Conservation (phyloP, 2,888 invertebrate genomes). For the Myopa testacea region DNA sequence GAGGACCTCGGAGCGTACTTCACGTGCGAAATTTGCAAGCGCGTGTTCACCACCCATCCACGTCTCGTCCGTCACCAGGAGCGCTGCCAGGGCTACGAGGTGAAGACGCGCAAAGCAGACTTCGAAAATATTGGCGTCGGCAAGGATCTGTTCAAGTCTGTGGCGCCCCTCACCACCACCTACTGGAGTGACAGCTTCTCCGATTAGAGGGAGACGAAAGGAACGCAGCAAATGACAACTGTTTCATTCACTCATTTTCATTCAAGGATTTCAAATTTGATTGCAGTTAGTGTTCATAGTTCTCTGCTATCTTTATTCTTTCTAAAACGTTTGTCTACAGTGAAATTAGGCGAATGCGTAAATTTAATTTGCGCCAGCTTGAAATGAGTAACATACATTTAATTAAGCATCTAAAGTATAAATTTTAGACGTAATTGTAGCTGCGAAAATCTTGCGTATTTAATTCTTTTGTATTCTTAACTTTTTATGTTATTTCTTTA, state of each 20-base stretch:
- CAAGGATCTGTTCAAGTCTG: constrained; percentile 68
- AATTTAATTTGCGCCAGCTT: constrained; percentile 17
- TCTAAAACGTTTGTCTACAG: neutral
- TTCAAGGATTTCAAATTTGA: neutral
- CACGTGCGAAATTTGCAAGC: constrained; percentile 65
- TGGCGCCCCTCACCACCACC: constrained; percentile 69
- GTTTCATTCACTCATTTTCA: too few relatives aligned
- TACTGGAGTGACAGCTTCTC: constrained; percentile 70
- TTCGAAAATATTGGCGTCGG: constrained; percentile 58
- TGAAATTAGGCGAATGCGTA: neutral
- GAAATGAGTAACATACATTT: neutral
- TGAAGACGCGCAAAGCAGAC: constrained; percentile 48
- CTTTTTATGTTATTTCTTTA: too few relatives aligned
- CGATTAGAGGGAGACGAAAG: constrained; percentile 56
- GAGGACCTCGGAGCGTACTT: constrained; percentile 57
- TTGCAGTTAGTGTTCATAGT: neutral
- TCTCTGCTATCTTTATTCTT: too few relatives aligned
- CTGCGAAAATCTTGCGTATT: neutral
- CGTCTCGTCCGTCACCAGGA: constrained; percentile 62
- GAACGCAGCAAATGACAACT: neutral
- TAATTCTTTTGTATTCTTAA: neutral
- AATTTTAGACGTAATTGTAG: constrained; percentile 2
- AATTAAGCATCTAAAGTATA: neutral
- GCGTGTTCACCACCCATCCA: constrained; percentile 60
- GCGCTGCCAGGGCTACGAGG: constrained; percentile 51